Percentiles rank a stretch among this genome's conserved stretches.
These are phyloP conservation scores for Thymelicus lineola DNA, from an alignment of 2,888 invertebrate genomes.

Conservation along the genomic window DNA sequence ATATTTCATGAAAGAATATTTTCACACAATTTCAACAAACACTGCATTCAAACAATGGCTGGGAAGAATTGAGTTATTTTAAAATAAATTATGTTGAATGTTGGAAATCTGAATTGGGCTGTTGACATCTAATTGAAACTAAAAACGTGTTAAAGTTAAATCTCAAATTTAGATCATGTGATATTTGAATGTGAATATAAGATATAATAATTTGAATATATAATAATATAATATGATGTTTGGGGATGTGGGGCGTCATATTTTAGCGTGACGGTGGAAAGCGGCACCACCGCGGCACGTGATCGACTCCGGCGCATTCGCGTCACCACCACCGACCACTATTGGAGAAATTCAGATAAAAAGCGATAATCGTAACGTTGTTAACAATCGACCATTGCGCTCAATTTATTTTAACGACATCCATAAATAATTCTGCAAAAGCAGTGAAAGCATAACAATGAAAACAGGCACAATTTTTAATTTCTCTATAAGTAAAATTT, in stretches of 20 bases:
- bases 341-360: constrained; percentile 55
- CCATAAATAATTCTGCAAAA: constrained; percentile 47
- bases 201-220: no score
- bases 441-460: constrained; percentile 49
- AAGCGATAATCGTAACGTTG: constrained; percentile 55
- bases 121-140: not conserved
- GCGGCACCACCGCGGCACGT: constrained; percentile 26
- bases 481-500: not conserved
- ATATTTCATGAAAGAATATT: constrained; percentile 37
- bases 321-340: constrained; percentile 41
- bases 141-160: not conserved
- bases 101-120: not conserved
- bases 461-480: constrained; percentile 32
- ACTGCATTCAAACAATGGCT: constrained; percentile 25
- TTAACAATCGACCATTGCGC: constrained; percentile 51
- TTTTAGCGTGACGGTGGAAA: constrained; percentile 33
- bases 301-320: constrained; percentile 25
- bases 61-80: constrained; percentile 2
- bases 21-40: constrained; percentile 31
- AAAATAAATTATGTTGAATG: not conserved
- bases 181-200: constrained; percentile 6
- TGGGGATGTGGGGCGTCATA: constrained; percentile 14
- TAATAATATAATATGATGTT: no score
- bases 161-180: not conserved
- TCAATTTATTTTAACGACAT: constrained; percentile 51